Conservation (phyloP, 2,797 vertebrate species). For the Allenopithecus nigroviridis region DNA sequence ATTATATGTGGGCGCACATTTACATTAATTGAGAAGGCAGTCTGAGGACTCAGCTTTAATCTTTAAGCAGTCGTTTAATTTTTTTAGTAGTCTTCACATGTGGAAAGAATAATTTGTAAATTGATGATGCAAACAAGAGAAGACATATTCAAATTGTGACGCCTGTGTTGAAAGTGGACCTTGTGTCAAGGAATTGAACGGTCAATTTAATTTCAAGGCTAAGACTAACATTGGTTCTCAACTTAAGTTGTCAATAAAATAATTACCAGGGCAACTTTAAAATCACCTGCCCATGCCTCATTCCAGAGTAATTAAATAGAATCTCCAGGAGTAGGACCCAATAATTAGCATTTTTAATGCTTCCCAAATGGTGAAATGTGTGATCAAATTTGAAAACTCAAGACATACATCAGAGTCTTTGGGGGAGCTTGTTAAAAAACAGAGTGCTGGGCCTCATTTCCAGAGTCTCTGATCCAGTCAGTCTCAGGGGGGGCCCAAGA, state of each 20-base stretch:
- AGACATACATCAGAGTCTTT: neutral
- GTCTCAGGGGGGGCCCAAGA: fast-evolving
- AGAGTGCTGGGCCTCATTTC: neutral
- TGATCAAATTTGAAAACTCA: neutral
- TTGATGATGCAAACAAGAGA: neutral
- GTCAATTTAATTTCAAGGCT: neutral
- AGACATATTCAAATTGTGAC: neutral
- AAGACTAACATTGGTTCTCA: neutral
- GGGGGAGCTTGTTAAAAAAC: neutral
- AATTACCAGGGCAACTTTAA: neutral
- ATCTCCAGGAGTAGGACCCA: neutral
- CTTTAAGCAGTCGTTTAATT: slow-evolving; percentile 17
- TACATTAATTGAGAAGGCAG: neutral
- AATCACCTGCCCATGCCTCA: neutral
- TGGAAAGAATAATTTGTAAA: neutral
- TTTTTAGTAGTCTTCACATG: neutral
- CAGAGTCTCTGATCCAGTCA: neutral
- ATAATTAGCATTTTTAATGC: neutral
- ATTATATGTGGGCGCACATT: neutral
- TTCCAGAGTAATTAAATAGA: neutral
- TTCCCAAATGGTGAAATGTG: neutral
- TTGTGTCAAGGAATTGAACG: neutral
- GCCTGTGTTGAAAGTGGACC: neutral
- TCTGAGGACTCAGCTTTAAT: neutral
- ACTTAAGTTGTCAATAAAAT: neutral